Evolutionary conservation across 2,113 vertebrate species (phyloP).

Genomic region (Syngnathoides biaculeatus): DNA sequence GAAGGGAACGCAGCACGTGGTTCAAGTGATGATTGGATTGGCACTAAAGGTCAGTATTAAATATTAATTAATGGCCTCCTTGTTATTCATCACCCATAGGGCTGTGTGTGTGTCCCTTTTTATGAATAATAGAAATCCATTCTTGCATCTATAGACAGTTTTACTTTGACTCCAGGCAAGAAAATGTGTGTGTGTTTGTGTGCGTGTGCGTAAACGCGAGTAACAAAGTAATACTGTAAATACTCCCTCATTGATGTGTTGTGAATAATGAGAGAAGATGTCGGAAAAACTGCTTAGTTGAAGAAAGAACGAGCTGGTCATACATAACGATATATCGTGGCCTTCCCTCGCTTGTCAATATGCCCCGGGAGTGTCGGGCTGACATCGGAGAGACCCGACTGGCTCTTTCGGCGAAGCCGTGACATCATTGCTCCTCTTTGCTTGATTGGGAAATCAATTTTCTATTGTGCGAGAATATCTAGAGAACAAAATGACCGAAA

Average conservation of each 20-base stretch:
- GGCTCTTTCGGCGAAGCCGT: no score
- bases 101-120: slow-evolving; percentile 19
- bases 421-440: no score
- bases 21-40: slow-evolving; percentile 46
- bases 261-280: background rate
- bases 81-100: slow-evolving; percentile 43
- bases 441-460: no score
- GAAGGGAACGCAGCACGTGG: background rate
- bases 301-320: no score
- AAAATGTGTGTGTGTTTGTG: slow-evolving; percentile 2
- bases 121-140: slow-evolving; percentile 57
- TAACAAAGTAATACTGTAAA: background rate
- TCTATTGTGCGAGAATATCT: no score
- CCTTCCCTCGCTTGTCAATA: no score
- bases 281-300: background rate
- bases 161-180: slow-evolving; percentile 18
- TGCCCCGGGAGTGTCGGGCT: no score
- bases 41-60: slow-evolving; percentile 47
- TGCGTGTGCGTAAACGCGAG: background rate
- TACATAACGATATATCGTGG: no score
- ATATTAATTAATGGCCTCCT: slow-evolving; percentile 38
- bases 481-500: no score
- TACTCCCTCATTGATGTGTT: no score
- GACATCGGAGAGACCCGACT: no score
- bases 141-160: slow-evolving; percentile 29